These are phyloP conservation scores for Tigriopus japonicus DNA, from an alignment of 1,140 invertebrate species.

Conservation along the genomic window DNA sequence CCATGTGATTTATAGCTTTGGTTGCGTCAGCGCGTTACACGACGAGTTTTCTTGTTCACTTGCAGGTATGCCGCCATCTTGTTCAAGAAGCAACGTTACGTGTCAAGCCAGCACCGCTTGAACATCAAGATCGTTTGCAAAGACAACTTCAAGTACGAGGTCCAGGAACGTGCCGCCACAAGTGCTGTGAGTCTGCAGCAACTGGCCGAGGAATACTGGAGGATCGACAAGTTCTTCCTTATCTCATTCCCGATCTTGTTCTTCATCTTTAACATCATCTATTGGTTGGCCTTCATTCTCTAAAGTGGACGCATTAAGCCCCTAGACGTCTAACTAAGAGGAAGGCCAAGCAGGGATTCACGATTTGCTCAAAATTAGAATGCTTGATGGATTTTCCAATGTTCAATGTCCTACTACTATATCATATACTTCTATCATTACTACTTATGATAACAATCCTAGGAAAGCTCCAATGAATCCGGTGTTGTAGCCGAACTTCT, in stretches of 20 bases:
- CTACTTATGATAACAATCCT: too few species aligned
- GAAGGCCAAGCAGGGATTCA: too few species aligned
- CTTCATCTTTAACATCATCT: conserved; percentile 15
- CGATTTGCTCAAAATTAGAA: too few species aligned
- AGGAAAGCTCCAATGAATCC: too few species aligned
- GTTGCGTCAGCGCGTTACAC: neutral
- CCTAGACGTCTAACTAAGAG: too few species aligned
- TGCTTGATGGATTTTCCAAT: too few species aligned
- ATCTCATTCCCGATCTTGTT: conserved; percentile 15
- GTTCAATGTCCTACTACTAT: too few species aligned
- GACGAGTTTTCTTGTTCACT: neutral
- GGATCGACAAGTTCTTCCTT: conserved; percentile 16
- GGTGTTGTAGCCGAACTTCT: too few species aligned
- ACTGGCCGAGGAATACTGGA: conserved; percentile 14
- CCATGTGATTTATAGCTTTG: too few species aligned
- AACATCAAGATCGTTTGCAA: conserved; percentile 14
- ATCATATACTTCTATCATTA: too few species aligned
- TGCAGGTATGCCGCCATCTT: conserved; percentile 14
- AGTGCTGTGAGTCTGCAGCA: conserved; percentile 9
- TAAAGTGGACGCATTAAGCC: neutral
- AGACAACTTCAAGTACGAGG: conserved; percentile 15
- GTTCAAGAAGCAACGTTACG: conserved; percentile 14
- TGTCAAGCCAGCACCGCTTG: conserved; percentile 10
- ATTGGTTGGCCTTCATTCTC: conserved; percentile 14
- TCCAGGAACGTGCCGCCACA: conserved; percentile 3